Conservation (phyloP, 2,888 invertebrate species). For the Kryphioiulus occultus region DNA sequence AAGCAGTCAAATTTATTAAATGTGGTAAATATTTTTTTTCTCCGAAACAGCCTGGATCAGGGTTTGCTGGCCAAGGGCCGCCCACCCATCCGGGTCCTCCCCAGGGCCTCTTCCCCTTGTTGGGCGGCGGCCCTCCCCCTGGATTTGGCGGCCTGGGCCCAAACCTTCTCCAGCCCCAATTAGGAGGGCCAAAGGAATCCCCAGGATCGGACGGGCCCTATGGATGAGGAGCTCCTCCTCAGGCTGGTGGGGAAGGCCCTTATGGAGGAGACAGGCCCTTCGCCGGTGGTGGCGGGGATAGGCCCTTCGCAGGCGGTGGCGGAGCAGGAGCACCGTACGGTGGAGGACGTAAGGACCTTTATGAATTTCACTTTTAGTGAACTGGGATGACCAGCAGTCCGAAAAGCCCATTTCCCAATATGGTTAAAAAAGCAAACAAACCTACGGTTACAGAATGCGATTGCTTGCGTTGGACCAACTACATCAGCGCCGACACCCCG, state of each 20-base stretch:
- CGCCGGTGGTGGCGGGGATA: neutral
- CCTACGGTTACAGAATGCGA: neutral
- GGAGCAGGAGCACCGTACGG: conserved; percentile 2
- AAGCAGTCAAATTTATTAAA: too few relatives aligned
- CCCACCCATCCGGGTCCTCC: neutral
- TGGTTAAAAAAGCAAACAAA: too few relatives aligned
- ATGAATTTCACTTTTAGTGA: neutral
- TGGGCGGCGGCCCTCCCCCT: neutral
- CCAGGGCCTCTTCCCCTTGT: neutral
- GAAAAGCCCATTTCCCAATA: too few relatives aligned
- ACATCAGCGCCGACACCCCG: conserved; percentile 47
- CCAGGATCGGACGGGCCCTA: neutral
- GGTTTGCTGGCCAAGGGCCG: neutral
- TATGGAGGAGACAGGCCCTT: neutral
- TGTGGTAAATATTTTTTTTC: too few relatives aligned
- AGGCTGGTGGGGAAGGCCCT: neutral
- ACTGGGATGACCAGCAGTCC: too few relatives aligned
- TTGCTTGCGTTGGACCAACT: conserved; percentile 49
- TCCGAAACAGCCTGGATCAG: neutral
- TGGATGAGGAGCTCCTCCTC: too few relatives aligned
- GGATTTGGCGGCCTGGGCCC: neutral
- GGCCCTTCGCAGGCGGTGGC: neutral
- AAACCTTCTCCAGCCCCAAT: neutral
- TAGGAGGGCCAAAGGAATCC: neutral
- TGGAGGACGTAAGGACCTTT: neutral